phyloP scores from a whole-genome alignment of 1,140 invertebrate genomes.

The roundworm (Caenorhabditis elegans) region WBcel235 BX284606.5:6302001-6302500 shows the following conservation, averaged over 20 bases:
- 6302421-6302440: neutral
- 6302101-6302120: no score
- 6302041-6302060: no score
- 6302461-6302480: neutral
- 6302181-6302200: no score
- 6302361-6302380: slow-evolving; percentile 57
- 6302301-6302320: slow-evolving; percentile 62
- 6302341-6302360: slow-evolving; percentile 64
- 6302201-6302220: no score
- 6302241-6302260: neutral
- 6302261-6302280: neutral
- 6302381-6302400: slow-evolving; percentile 63
- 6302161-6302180: no score
- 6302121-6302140: no score
- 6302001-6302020: no score
- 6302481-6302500: neutral
- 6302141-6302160: no score
- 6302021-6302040: no score
- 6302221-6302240: no score
- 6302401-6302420: slow-evolving; percentile 29
- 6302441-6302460: neutral
- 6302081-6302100: no score
- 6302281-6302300: slow-evolving; percentile 30
- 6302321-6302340: slow-evolving; percentile 61
- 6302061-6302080: no score